Percentiles rank a stretch among this genome's conserved stretches.
Evolutionary conservation across 2,113 vertebrate species (phyloP).

Genomic region (Coregonus clupeaformis): DNA sequence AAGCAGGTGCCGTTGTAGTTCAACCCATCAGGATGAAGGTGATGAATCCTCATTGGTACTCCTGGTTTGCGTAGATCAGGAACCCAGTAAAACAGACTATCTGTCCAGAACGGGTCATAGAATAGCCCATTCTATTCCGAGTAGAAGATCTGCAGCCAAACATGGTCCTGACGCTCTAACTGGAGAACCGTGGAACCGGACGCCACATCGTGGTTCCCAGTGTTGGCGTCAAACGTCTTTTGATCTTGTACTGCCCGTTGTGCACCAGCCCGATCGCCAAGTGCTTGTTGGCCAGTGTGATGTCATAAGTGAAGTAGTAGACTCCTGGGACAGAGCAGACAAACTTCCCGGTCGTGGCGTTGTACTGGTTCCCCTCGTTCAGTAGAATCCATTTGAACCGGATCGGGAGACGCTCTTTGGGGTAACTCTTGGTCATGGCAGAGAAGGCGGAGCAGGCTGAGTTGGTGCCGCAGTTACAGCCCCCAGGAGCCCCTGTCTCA

Average conservation of each 20-base stretch:
- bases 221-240: conserved; percentile 96
- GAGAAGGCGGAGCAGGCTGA: conserved; percentile 89
- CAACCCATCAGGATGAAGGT: conserved; percentile 36
- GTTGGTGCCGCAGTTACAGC: conserved; percentile 80
- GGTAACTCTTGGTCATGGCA: conserved; percentile 91
- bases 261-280: conserved; percentile 94
- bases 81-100: conserved; percentile 96
- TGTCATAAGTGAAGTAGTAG: conserved; percentile 95
- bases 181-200: conserved; percentile 92
- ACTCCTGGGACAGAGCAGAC: conserved; percentile 87
- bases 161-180: conserved; percentile 83
- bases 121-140: conserved; percentile 95
- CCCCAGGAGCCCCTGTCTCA: conserved; percentile 76
- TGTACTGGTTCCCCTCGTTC: conserved; percentile 94
- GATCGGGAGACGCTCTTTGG: conserved; percentile 89
- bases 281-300: conserved; percentile 94
- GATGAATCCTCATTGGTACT: conserved; percentile 54
- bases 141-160: conserved; percentile 98
- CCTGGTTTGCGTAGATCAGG: conserved; percentile 89
- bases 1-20: not conserved
- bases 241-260: conserved; percentile 94
- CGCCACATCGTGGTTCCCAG: conserved; percentile 92
- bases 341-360: conserved; percentile 88
- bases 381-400: conserved; percentile 91
- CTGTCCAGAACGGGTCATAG: conserved; percentile 96